These are phyloP conservation scores for Syngnathoides biaculeatus DNA, from an alignment of 2,113 vertebrate genomes.

Conservation along the genomic window DNA sequence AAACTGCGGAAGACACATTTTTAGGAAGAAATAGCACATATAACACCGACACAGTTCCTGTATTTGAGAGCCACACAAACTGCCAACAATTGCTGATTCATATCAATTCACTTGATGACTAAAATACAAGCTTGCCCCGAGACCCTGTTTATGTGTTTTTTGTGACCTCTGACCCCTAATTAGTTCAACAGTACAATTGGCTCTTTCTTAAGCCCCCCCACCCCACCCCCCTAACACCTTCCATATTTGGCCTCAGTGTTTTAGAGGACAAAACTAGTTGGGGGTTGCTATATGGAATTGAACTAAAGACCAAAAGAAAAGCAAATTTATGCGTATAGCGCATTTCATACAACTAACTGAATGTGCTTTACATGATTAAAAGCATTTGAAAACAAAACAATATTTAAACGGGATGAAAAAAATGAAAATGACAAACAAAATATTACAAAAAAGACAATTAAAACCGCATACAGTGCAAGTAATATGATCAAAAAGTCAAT, in stretches of 20 bases:
- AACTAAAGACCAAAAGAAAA: not conserved
- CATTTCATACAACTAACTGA: too few species aligned
- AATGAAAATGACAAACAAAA: too few species aligned
- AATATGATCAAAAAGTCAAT: too few species aligned
- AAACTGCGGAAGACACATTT: not conserved
- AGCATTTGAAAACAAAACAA: too few species aligned
- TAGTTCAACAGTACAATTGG: slow-evolving; percentile 46
- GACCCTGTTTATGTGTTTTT: slow-evolving; percentile 24
- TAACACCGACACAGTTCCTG: not conserved
- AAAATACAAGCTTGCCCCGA: slow-evolving; percentile 34
- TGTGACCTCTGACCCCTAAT: slow-evolving; percentile 28
- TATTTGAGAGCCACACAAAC: slow-evolving; percentile 3
- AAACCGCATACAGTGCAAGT: too few species aligned
- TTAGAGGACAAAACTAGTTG: slow-evolving; percentile 16
- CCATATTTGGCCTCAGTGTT: slow-evolving; percentile 18
- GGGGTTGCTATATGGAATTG: not conserved
- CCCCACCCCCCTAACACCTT: not conserved
- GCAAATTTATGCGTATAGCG: too few species aligned
- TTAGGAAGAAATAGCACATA: not conserved
- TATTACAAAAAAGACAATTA: too few species aligned
- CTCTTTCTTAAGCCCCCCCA: slow-evolving; percentile 40
- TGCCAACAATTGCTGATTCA: slow-evolving; percentile 51
- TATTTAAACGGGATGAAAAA: too few species aligned
- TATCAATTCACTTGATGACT: slow-evolving; percentile 27
- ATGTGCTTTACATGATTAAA: too few species aligned